phyloP scores from a whole-genome alignment of 2,888 invertebrate species.

The Amphiduros pacificus region DNA sequence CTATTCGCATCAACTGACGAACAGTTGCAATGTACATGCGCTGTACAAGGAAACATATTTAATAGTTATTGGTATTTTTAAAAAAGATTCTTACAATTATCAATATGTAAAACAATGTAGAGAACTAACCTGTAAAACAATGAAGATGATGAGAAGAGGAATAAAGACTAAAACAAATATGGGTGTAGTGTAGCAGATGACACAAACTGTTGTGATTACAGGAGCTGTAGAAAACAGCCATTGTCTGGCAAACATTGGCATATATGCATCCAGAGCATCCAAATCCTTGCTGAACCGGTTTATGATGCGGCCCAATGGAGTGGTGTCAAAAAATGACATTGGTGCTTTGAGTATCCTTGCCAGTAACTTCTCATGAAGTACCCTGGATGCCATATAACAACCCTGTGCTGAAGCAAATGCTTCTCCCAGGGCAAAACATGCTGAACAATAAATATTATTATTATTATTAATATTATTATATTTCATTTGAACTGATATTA shows the following conservation, averaged over 20 bases:
- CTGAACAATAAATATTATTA: slow-evolving; percentile 4
- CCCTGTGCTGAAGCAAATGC: slow-evolving; percentile 23
- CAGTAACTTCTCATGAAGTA: slow-evolving; percentile 20
- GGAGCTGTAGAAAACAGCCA: slow-evolving; percentile 28
- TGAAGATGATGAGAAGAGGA: slow-evolving; percentile 49
- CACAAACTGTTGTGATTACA: slow-evolving; percentile 43
- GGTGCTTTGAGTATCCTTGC: slow-evolving; percentile 38
- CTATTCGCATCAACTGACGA: slow-evolving; percentile 86
- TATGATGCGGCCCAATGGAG: slow-evolving; percentile 34
- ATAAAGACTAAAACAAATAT: slow-evolving; percentile 35
- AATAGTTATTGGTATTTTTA: too few relatives aligned
- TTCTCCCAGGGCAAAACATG: slow-evolving; percentile 1
- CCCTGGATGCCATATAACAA: slow-evolving; percentile 19
- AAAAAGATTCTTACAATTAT: too few relatives aligned
- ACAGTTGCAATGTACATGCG: slow-evolving; percentile 90
- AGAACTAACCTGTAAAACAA: slow-evolving; percentile 26
- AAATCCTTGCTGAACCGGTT: slow-evolving; percentile 31
- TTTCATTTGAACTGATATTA: too few relatives aligned
- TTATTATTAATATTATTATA: too few relatives aligned
- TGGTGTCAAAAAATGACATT: slow-evolving; percentile 36
- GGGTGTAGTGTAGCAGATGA: slow-evolving; percentile 47
- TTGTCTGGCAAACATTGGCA: slow-evolving; percentile 27
- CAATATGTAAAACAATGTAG: too few relatives aligned
- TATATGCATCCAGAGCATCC: slow-evolving; percentile 32
- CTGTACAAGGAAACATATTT: too few relatives aligned